Conservation (phyloP, 2,113 vertebrate genomes). For the Esox niger region DNA sequence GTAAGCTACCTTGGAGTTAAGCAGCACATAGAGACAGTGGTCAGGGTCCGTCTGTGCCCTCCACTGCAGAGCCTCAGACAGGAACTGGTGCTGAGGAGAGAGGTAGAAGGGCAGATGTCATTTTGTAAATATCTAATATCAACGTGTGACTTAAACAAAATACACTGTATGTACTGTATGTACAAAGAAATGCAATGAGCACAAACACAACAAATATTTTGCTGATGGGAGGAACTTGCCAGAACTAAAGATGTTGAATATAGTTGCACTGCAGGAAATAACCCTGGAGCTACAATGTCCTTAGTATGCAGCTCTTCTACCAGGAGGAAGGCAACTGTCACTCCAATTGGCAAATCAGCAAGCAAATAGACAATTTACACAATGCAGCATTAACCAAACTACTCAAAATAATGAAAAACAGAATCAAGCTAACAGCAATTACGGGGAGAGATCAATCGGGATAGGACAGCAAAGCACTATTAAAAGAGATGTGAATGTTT, state of each 20-base stretch:
- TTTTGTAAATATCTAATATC: neutral
- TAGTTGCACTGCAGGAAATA: neutral
- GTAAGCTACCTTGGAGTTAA: conserved; percentile 89
- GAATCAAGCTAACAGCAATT: conserved; percentile 21
- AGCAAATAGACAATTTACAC: conserved; percentile 35
- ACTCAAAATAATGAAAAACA: conserved; percentile 36
- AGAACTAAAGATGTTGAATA: neutral
- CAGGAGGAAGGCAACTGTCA: conserved; percentile 17
- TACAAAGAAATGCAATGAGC: neutral
- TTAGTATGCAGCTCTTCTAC: conserved; percentile 17
- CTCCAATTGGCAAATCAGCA: conserved; percentile 25
- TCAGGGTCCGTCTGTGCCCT: conserved; percentile 93
- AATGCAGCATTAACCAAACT: conserved; percentile 26
- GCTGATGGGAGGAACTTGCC: conserved; percentile 30
- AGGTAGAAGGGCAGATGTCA: neutral
- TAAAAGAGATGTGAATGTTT: neutral
- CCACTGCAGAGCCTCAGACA: conserved; percentile 93
- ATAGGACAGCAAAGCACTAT: neutral
- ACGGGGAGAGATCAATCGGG: no score
- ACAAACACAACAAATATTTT: conserved; percentile 6
- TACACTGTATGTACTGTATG: no score
- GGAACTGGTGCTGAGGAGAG: conserved; percentile 86
- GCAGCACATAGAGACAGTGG: conserved; percentile 88
- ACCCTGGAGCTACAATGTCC: conserved; percentile 1
- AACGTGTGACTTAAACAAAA: no score